Base-by-base conservation (phyloP, 1,140 invertebrate genomes). In the Drosophila equinoxialis region DNA sequence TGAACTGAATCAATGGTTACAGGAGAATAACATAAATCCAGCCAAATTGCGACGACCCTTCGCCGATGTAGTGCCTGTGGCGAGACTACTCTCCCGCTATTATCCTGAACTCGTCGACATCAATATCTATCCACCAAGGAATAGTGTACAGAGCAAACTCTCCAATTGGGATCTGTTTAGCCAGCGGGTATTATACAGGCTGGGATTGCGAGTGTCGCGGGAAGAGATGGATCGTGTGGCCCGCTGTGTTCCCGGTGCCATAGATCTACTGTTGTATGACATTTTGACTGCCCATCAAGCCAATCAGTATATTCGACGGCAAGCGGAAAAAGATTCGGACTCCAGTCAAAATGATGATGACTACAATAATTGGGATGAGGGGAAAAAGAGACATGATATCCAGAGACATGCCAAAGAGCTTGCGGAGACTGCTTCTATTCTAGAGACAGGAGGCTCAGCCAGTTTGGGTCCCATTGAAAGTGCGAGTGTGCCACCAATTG, bases 121-220 rank as follows among this genome's bases (percentile, higher is more conserved):
- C 75, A 95, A 96, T 70, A 96, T 96, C 91, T 96, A 96, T 78
- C 94, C 93, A 10, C 93, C 95, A 0, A 92, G 94, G 17, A 95
- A 94, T 84, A 94, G 95, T 41, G 91, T 94, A 37, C 91, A 94
- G 0, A 93, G 94, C 51, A 96, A 96, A 90, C 78, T 96, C 11
- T 94, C 94, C 45, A 96, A 96, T 77, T 96, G 96, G 96, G 93
- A 94, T 64, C 95, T 94, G 0, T 89, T 96, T 8, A 96, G 96
- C 81, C 93, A 94, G 39, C 96, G 95, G 74, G 94, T 95, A 1
- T 82, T 96, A 2, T 93, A 93, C 35, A 95, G 95, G 68, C 85
- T 96, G 1, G 92, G 93, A 41, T 87, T 96, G 2, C 94, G 93
- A 71, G 74, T 96, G 39, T 93, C 93, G 23, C 93, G 93, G 8